phyloP scores from a whole-genome alignment of 2,888 invertebrate species.

The Trissolcus japonicus region DNA sequence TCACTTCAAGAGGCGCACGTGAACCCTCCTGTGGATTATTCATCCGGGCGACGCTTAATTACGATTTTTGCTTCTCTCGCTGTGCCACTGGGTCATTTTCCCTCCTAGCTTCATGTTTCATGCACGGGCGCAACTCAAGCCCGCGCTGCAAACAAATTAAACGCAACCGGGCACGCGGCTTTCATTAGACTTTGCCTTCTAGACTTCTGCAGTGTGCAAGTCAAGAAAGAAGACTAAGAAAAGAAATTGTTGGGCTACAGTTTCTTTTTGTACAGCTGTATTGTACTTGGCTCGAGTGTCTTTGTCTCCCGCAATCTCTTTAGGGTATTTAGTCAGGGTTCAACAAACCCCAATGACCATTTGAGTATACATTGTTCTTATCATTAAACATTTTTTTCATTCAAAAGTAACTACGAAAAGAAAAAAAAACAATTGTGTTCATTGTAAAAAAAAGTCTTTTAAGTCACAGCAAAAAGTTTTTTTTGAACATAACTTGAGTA shows the following conservation, averaged over 20 bases:
- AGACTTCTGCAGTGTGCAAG: background rate
- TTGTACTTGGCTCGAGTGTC: constrained; percentile 22
- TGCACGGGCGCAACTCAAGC: background rate
- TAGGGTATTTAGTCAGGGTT: constrained; percentile 25
- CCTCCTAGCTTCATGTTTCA: constrained; percentile 7
- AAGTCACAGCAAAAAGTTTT: no score
- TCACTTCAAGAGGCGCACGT: constrained; percentile 20
- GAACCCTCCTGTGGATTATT: constrained; percentile 21
- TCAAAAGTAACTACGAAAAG: background rate
- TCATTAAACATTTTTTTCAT: background rate
- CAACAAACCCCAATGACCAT: constrained; percentile 26
- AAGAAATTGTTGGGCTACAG: constrained; percentile 17
- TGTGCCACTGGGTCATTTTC: constrained; percentile 29
- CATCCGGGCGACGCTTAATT: constrained; percentile 27
- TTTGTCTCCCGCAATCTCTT: constrained; percentile 25
- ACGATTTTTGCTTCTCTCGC: constrained; percentile 12
- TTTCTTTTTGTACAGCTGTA: constrained; percentile 7
- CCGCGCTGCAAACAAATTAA: constrained; percentile 11
- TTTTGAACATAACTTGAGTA: no score
- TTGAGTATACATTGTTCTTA: constrained; percentile 13
- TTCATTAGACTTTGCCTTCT: no score
- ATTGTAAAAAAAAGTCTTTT: no score
- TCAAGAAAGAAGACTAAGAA: constrained; percentile 3
- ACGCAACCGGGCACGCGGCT: background rate
- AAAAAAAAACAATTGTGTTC: no score